phyloP scores from a whole-genome alignment of 1,140 invertebrate species.

The Leptinotarsa defecta region DNA sequence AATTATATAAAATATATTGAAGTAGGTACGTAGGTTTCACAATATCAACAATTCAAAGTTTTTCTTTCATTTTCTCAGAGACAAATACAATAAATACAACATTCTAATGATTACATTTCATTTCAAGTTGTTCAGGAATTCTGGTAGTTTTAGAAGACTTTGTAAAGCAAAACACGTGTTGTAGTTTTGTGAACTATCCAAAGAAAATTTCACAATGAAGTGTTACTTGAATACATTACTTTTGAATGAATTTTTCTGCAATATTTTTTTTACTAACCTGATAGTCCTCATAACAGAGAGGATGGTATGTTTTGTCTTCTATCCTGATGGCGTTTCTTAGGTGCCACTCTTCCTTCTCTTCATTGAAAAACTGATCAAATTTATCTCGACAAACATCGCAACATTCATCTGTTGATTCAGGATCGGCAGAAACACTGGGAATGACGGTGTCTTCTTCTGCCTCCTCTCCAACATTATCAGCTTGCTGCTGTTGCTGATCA shows the following conservation, averaged over 20 bases:
- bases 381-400: constrained; percentile 90
- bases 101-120: too few relatives aligned
- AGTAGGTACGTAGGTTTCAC: too few relatives aligned
- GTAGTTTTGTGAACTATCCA: too few relatives aligned
- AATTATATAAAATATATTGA: too few relatives aligned
- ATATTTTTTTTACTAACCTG: constrained; percentile 63
- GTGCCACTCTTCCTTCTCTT: constrained; percentile 96
- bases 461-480: constrained; percentile 56
- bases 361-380: constrained; percentile 93
- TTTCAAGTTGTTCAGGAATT: too few relatives aligned
- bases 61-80: too few relatives aligned
- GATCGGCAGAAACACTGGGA: constrained; percentile 67
- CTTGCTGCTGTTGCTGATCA: constrained; percentile 68
- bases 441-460: constrained; percentile 60
- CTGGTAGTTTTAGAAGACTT: background rate
- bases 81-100: too few relatives aligned
- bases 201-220: too few relatives aligned
- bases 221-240: too few relatives aligned
- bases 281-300: constrained; percentile 87
- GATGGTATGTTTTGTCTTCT: constrained; percentile 85
- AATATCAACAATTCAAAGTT: too few relatives aligned
- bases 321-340: constrained; percentile 79
- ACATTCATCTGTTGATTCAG: constrained; percentile 61
- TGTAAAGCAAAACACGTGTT: too few relatives aligned
- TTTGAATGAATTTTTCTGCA: too few relatives aligned